Evolutionary conservation across 2,797 vertebrate genomes (phyloP).

Genomic region (Melanotaenia trifasciata): DNA sequence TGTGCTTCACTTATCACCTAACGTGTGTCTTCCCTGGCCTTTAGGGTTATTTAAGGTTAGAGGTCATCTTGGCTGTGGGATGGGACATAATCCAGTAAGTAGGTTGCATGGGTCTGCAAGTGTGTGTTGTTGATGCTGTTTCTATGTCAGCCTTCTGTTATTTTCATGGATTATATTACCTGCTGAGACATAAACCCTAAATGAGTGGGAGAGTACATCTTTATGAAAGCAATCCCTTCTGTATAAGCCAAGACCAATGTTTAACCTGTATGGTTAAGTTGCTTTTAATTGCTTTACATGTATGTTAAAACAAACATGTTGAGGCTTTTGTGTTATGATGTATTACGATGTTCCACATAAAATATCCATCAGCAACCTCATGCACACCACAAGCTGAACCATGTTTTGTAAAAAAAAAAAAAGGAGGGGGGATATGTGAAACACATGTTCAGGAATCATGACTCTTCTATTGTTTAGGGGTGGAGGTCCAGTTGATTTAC

Average conservation of each 20-base stretch:
- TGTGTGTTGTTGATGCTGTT: conserved; percentile 12
- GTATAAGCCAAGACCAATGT: conserved; percentile 13
- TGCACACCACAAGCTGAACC: conserved; percentile 51
- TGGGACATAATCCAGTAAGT: conserved; percentile 50
- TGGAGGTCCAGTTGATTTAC: conserved; percentile 52
- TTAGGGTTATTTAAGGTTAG: conserved; percentile 69
- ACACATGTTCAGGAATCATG: conserved; percentile 25
- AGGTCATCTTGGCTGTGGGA: conserved; percentile 69
- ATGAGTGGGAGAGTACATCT: conserved; percentile 13
- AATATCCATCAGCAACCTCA: conserved; percentile 58
- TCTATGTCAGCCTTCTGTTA: conserved; percentile 9
- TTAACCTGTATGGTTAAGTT: conserved; percentile 21
- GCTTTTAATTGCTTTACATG: conserved; percentile 49
- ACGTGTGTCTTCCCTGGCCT: conserved; percentile 69
- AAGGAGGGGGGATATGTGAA: conserved; percentile 41
- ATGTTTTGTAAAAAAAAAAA: conserved; percentile 7
- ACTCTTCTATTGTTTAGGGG: conserved; percentile 38
- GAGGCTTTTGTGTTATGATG: conserved; percentile 23
- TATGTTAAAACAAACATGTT: conserved; percentile 47
- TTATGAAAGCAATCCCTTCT: conserved; percentile 23
- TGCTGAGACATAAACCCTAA: conserved; percentile 21
- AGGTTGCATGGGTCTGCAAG: conserved; percentile 9
- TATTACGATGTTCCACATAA: conserved; percentile 67
- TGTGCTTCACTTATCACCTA: conserved; percentile 76
- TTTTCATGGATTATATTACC: conserved; percentile 23